These are phyloP conservation scores for Drosophila mimica DNA, from an alignment of 2,888 invertebrate species.

Conservation along the genomic window DNA sequence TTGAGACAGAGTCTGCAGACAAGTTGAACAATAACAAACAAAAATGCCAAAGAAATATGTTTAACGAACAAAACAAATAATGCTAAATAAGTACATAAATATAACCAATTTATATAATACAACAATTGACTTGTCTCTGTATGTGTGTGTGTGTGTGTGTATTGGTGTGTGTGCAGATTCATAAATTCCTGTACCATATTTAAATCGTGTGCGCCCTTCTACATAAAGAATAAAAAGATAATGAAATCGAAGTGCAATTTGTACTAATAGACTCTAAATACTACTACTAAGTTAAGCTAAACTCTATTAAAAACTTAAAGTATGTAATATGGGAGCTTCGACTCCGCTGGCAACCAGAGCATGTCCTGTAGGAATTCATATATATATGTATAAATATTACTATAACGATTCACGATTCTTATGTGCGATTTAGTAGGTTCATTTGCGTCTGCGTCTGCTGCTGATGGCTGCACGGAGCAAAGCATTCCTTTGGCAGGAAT, in stretches of 20 bases:
- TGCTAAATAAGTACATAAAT: slow-evolving; percentile 35
- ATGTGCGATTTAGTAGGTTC: slow-evolving; percentile 46
- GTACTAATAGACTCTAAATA: slow-evolving; percentile 39
- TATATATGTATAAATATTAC: not conserved
- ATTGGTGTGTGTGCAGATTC: slow-evolving; percentile 57
- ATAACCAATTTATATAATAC: slow-evolving; percentile 32
- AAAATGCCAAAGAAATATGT: slow-evolving; percentile 67
- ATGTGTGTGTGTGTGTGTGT: slow-evolving; percentile 12
- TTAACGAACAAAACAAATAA: slow-evolving; percentile 33
- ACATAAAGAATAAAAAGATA: slow-evolving; percentile 16
- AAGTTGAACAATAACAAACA: slow-evolving; percentile 46
- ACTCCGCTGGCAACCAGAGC: slow-evolving; percentile 16
- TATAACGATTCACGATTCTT: not conserved
- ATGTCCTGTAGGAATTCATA: slow-evolving; percentile 28
- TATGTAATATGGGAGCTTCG: slow-evolving; percentile 20
- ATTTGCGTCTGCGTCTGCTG: slow-evolving; percentile 52
- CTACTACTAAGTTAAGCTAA: slow-evolving; percentile 23
- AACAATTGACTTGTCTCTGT: slow-evolving; percentile 17
- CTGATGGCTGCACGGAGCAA: slow-evolving; percentile 53
- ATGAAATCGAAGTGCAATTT: slow-evolving; percentile 23
- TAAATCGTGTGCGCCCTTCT: slow-evolving; percentile 32
- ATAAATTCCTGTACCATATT: slow-evolving; percentile 72
- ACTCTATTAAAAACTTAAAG: slow-evolving; percentile 16
- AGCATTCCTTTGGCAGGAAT: slow-evolving; percentile 82
- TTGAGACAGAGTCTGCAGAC: slow-evolving; percentile 69